Base-by-base conservation (phyloP, 1,140 invertebrate species). In the Micrasema longulum region DNA sequence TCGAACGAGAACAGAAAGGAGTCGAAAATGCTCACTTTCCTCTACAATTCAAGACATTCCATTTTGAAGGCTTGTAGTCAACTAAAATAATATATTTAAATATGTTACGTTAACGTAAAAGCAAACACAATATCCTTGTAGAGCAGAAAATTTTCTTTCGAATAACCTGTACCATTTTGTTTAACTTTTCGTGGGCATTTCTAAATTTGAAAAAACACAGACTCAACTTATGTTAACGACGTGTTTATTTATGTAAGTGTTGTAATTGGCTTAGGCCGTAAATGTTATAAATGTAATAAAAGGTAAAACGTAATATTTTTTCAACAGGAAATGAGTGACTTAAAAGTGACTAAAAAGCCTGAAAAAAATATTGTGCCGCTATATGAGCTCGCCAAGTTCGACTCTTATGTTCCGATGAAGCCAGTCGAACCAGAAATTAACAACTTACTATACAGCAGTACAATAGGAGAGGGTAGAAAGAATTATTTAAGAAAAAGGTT, bases 401-500 rank as follows among this genome's bases (percentile, higher is more conserved):
- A 65, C 14, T n/a, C 6, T 3, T 65, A 65, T 26, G 50, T 68
- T 52, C 63, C 81, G 4, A 83, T 84, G 82, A 81, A 79, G 41
- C 81, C 80, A 3, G 77, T 83, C n/a, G 81, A 81, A 55, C 76
- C 80, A 16, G 78, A 82, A 55, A 75, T 82, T 0, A 35, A 78
- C 16, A 71, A 81, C 12, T 66, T 84, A 23, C 55, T 84, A 2
- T 81, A 82, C 23, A 77, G 75, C 3, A 79, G 79, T 45, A 79
- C 79, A 10, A 80, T 81, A 23, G 82, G 82, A 62, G 80, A 80
- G 0, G 80, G 80, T 2, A 77, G 75, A 0, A 64, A 77, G 20
- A 75, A 57, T 47, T 84, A 84, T 72, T 74, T 84, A 1, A 81
- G 80, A 38, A 78, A 77, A 6, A 78, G 82, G 57, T 78, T 81